A percentile compares a stretch with the other conserved stretches of the same genome.
phyloP scores from a whole-genome alignment of 2,888 invertebrate species.

The Noctua janthina region DNA sequence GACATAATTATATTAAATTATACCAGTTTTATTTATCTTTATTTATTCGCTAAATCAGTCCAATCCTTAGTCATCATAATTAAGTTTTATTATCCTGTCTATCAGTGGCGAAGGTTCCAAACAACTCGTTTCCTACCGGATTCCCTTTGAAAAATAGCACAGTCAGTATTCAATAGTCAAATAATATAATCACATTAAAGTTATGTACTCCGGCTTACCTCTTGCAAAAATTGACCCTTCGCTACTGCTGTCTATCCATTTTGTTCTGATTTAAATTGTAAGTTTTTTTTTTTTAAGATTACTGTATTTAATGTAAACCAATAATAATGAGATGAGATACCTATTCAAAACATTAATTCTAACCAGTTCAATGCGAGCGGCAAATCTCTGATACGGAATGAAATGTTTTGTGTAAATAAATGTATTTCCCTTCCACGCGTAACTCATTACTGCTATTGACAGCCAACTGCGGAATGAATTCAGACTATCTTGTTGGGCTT shows the following conservation, averaged over 20 bases:
- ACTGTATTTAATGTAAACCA: neutral
- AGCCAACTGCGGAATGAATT: conserved; percentile 65
- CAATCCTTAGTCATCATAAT: conserved; percentile 4
- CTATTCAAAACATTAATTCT: conserved; percentile 16
- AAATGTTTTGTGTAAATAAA: conserved; percentile 48
- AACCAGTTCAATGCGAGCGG: conserved; percentile 32
- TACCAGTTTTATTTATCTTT: neutral
- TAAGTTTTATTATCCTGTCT: neutral
- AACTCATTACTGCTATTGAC: conserved; percentile 72
- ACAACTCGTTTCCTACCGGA: too few relatives aligned
- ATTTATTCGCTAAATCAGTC: conserved; percentile 1
- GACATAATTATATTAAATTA: neutral
- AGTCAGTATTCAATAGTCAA: too few relatives aligned
- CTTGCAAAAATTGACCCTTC: too few relatives aligned
- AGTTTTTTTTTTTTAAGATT: too few relatives aligned
- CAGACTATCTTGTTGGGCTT: conserved; percentile 67
- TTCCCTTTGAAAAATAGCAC: too few relatives aligned
- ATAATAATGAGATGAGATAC: conserved; percentile 8
- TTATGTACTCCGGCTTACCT: too few relatives aligned
- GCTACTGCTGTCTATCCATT: neutral
- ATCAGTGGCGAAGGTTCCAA: too few relatives aligned
- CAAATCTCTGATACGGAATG: conserved; percentile 42
- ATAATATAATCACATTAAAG: too few relatives aligned
- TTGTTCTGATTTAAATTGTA: neutral
- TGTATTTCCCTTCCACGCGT: conserved; percentile 49